Evolutionary conservation across 2,888 invertebrate genomes (phyloP).

Genomic region (Limnephilus auricula): DNA sequence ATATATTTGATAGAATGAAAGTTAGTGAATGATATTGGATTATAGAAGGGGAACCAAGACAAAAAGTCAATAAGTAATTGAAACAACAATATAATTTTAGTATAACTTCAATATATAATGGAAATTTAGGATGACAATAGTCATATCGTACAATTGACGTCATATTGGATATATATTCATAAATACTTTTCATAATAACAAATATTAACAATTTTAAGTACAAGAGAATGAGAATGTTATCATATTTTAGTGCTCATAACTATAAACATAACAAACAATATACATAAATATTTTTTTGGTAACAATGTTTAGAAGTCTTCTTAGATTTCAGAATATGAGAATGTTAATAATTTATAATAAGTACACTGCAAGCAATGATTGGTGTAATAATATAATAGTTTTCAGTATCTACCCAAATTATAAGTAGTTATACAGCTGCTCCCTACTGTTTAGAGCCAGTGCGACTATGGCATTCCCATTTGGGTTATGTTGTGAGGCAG

Average conservation of each 20-base stretch:
- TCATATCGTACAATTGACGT: conserved; percentile 25
- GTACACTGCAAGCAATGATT: neutral
- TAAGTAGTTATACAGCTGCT: too few relatives aligned
- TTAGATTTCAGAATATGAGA: neutral
- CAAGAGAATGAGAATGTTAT: neutral
- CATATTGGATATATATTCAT: neutral
- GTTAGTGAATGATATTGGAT: neutral
- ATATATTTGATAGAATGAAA: neutral
- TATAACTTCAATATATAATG: conserved; percentile 36
- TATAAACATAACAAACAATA: neutral
- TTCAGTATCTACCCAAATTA: neutral
- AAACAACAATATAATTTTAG: conserved; percentile 47
- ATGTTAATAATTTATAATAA: neutral
- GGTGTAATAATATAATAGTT: neutral
- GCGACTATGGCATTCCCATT: too few relatives aligned
- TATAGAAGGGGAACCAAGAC: neutral
- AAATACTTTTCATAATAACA: neutral
- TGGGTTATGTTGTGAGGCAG: too few relatives aligned
- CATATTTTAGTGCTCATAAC: neutral
- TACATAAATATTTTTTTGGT: neutral
- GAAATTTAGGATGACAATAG: conserved; percentile 11
- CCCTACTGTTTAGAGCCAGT: too few relatives aligned
- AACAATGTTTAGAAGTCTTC: neutral
- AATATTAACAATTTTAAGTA: conserved; percentile 45
- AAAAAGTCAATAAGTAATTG: conserved; percentile 7